Evolutionary conservation across 30 jellyfish, hydroid and myxozoan genomes (phyloP).

Genomic region (Chironex yamaguchii): DNA sequence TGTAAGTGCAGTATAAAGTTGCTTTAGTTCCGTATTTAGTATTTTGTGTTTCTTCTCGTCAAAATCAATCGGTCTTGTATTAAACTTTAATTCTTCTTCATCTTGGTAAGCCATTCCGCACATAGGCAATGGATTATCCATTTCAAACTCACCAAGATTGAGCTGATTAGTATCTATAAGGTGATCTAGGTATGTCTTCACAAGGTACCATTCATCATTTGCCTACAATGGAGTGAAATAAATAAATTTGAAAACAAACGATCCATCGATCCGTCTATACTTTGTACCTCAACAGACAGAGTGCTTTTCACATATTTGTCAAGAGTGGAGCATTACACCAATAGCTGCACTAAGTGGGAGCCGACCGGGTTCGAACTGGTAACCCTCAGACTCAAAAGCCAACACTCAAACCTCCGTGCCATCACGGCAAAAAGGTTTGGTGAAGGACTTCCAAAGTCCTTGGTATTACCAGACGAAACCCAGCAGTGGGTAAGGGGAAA

Average conservation of each 20-base stretch:
- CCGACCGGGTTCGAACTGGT: too few relatives aligned
- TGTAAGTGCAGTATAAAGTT: constrained; percentile 87
- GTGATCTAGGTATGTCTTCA: constrained; percentile 27
- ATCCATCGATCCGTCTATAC: too few relatives aligned
- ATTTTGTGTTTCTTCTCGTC: constrained; percentile 84
- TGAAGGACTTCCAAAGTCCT: too few relatives aligned
- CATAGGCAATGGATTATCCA: background rate
- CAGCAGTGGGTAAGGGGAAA: too few relatives aligned
- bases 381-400: too few relatives aligned
- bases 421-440: too few relatives aligned
- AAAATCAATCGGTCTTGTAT: constrained; percentile 70
- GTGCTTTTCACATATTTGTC: too few relatives aligned
- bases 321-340: too few relatives aligned
- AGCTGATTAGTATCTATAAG: background rate
- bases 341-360: too few relatives aligned
- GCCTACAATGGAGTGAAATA: constrained; percentile 54
- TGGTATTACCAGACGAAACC: too few relatives aligned
- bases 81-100: constrained; percentile 31
- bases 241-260: background rate
- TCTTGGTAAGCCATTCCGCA: constrained; percentile 10
- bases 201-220: constrained; percentile 83
- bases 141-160: background rate
- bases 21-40: constrained; percentile 84
- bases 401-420: too few relatives aligned
- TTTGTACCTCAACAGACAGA: too few relatives aligned